These are phyloP conservation scores for Felis chaus DNA, from an alignment of 2,113 vertebrate genomes.

Conservation along the genomic window DNA sequence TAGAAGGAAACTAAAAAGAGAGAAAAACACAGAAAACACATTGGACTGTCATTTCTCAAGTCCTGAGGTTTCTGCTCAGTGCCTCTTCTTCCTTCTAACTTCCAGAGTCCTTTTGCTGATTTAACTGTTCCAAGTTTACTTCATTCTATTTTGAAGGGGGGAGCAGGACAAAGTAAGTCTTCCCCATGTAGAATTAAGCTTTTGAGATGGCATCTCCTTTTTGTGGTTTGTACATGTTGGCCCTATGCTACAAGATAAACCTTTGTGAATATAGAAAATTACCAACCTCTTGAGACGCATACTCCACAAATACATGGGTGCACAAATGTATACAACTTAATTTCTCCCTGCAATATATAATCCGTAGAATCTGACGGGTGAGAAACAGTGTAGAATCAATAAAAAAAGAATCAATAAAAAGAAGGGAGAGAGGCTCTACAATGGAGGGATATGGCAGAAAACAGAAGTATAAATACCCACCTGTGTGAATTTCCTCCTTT, in stretches of 20 bases:
- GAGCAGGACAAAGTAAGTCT: not conserved
- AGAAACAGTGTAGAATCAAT: not conserved
- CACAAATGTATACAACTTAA: not conserved
- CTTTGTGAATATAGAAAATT: not conserved
- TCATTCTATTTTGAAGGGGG: not conserved
- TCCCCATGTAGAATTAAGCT: not conserved
- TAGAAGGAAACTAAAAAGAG: not conserved
- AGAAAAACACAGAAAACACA: not conserved
- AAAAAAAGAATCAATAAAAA: not conserved
- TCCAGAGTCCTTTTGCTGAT: not conserved
- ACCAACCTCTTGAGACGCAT: not conserved
- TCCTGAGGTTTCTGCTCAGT: not conserved
- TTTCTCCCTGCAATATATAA: not conserved
- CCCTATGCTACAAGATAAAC: not conserved
- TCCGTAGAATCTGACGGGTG: not conserved
- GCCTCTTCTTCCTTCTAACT: not conserved
- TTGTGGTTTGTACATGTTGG: not conserved
- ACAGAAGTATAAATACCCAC: not conserved
- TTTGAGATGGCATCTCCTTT: not conserved
- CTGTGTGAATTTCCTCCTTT: not conserved
- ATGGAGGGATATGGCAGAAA: not conserved
- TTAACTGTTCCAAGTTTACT: not conserved
- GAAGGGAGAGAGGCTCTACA: not conserved
- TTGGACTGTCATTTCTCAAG: not conserved
- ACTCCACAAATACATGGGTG: not conserved